Evolutionary conservation across 2,113 vertebrate genomes (phyloP), one percentile per base, ranked within the genome.

Genomic region (Centropus bengalensis): DNA sequence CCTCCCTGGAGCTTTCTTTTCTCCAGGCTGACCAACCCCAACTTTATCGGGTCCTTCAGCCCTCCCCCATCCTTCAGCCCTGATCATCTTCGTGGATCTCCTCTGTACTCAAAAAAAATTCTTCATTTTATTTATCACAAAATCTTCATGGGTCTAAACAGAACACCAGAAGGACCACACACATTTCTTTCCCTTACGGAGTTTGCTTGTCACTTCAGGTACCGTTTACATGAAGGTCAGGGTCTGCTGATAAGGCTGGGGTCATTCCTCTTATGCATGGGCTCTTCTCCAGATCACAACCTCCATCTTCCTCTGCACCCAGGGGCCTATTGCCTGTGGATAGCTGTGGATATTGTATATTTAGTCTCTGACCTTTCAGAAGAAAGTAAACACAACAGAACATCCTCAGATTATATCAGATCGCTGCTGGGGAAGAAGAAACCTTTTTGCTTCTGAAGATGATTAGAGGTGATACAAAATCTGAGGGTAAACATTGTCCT

Each of bases 121-220:
- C 85, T 91, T 90, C 81, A 32, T 82, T 79, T 90, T 88, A 81
- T 91, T 80, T 88, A 17, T 74, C 76, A 75, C 19, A 60, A 88
- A 75, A 92, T 92, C 80, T 94, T 86, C 52, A 42, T 2, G 5
- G 44, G 38, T 86, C 52, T 92, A 93, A 93, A 81, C 77, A 84
- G 68, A 81, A 28, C 36, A 12, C 47, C 1, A 3, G 22, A 80
- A 86, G 14, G 91, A 89, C 86, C 86, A 86, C 86, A 91, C 64
- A 11, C 44, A 18, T 91, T 91, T 56, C 24, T 36, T 4, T 91
- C 75, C 71, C 51, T 13, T 36, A 9, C 9, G 36, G 8, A 9
- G 12, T 83, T 88, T 93, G 68, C 51, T 90, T 40, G 47, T 73
- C 32, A 21, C 49, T 71, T 93, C 47, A 82, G 73, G 26, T 10